These are phyloP conservation scores for Forpus xanthops DNA, from an alignment of 2,797 vertebrate species.

Conservation along the genomic window DNA sequence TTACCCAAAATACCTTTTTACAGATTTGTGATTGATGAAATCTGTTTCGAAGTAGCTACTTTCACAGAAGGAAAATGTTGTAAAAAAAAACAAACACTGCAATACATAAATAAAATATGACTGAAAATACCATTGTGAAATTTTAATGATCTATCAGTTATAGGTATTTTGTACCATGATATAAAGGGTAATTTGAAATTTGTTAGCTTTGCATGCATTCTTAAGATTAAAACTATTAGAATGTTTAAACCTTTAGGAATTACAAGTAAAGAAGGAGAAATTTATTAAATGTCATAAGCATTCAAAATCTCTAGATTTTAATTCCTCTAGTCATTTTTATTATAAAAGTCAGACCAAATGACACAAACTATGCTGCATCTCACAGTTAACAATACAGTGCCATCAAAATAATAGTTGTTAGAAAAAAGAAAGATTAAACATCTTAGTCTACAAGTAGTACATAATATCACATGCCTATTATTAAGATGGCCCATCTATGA, in stretches of 20 bases:
- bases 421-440: conserved; percentile 69
- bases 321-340: not conserved
- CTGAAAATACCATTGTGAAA: not conserved
- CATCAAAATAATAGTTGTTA: conserved; percentile 66
- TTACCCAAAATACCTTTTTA: not conserved
- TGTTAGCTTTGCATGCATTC: not conserved
- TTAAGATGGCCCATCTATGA: conserved; percentile 65
- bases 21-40: not conserved
- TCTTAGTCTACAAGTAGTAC: conserved; percentile 71
- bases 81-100: not conserved
- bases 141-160: not conserved
- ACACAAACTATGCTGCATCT: conserved; percentile 12
- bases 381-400: conserved; percentile 40
- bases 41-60: not conserved
- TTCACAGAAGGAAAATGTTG: not conserved
- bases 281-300: not conserved
- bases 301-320: conserved; percentile 5
- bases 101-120: not conserved
- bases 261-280: conserved; percentile 16
- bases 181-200: not conserved
- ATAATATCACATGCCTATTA: conserved; percentile 66
- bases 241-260: not conserved
- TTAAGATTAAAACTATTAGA: not conserved
- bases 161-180: not conserved
- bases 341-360: conserved; percentile 10